Evolutionary conservation across 2,113 vertebrate species (phyloP).

Genomic region (Seriola aureovittata): DNA sequence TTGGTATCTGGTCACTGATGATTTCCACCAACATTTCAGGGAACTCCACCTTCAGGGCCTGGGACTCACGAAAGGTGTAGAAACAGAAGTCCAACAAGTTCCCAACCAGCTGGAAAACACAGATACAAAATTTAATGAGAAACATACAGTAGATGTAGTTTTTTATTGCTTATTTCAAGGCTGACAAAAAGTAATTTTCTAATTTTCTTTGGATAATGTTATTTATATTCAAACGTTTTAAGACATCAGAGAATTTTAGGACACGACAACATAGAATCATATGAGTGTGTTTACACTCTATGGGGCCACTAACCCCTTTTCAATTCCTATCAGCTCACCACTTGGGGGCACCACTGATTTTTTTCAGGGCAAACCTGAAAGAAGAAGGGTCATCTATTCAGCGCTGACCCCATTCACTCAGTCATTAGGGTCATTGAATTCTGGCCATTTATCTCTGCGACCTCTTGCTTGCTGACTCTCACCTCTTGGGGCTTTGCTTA

Average conservation of each 20-base stretch:
- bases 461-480: conserved; percentile 32
- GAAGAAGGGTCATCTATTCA: conserved; percentile 38
- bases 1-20: conserved; percentile 99
- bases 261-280: not conserved
- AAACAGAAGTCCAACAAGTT: conserved; percentile 99
- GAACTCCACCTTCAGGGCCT: conserved; percentile 98
- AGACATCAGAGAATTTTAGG: not conserved
- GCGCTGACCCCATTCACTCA: conserved; percentile 54
- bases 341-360: conserved; percentile 68
- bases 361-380: conserved; percentile 18
- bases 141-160: not conserved
- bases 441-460: conserved; percentile 39
- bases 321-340: conserved; percentile 45
- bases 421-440: conserved; percentile 46
- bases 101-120: conserved; percentile 91
- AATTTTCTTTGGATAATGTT: not conserved
- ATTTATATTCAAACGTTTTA: not conserved
- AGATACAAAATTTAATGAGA: conserved; percentile 35
- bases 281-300: not conserved
- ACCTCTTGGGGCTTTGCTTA: conserved; percentile 23
- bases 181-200: not conserved
- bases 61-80: conserved; percentile 99
- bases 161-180: not conserved
- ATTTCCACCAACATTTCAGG: conserved; percentile 99
- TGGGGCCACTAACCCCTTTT: conserved; percentile 7